These are phyloP conservation scores for Batillaria attramentaria DNA, from an alignment of 1,140 invertebrate species.

Conservation along the genomic window DNA sequence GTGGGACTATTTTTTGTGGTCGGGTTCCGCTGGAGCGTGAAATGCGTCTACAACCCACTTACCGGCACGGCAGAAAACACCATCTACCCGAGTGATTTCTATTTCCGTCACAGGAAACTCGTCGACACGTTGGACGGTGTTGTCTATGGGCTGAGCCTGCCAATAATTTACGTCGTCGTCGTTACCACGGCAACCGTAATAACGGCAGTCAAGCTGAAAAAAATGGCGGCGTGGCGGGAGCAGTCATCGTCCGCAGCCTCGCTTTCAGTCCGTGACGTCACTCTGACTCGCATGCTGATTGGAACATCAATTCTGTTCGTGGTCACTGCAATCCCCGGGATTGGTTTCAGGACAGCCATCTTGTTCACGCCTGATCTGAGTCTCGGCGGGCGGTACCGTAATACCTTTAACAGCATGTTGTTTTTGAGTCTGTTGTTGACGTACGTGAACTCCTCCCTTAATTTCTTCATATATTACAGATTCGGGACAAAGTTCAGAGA, in stretches of 20 bases:
- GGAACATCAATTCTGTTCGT: not conserved
- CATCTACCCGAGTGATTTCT: not conserved
- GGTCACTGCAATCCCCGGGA: not conserved
- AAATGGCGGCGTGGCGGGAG: not conserved
- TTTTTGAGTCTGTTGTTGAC: not conserved
- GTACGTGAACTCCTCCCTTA: slow-evolving; percentile 4
- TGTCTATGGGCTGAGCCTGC: slow-evolving; percentile 1
- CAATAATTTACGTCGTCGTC: not conserved
- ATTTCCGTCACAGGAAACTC: not conserved
- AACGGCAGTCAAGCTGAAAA: not conserved
- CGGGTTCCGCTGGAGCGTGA: not conserved
- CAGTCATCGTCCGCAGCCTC: slow-evolving; percentile 14
- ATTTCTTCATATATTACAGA: slow-evolving; percentile 21
- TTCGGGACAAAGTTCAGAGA: slow-evolving; percentile 1
- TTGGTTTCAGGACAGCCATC: not conserved
- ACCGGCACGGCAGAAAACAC: not conserved
- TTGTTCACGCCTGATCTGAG: slow-evolving; percentile 18
- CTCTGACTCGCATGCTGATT: slow-evolving; percentile 14
- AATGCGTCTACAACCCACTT: not conserved
- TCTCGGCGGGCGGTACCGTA: not conserved
- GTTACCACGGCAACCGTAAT: not conserved
- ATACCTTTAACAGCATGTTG: slow-evolving; percentile 3
- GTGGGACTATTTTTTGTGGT: not conserved
- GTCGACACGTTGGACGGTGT: slow-evolving; percentile 1
- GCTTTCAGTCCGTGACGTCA: slow-evolving; percentile 12